phyloP scores from a whole-genome alignment of 2,113 vertebrate species.

The Phocoena sinus region DNA sequence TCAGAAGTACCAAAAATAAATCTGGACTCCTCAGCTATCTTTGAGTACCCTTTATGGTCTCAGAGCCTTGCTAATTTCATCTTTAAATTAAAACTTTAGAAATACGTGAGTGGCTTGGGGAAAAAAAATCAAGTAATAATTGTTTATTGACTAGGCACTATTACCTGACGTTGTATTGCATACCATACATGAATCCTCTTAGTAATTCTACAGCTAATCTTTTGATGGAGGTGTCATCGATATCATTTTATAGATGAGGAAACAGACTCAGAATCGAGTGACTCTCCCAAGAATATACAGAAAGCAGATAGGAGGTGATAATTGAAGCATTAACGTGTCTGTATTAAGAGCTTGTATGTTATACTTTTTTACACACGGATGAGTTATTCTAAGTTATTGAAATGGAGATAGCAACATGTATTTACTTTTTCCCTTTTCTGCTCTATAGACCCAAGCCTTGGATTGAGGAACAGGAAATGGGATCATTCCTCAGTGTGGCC shows the following conservation, averaged over 20 bases:
- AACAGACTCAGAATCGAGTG: not conserved
- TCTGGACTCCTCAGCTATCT: not conserved
- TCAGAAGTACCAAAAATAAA: conserved; percentile 13
- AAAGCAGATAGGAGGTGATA: not conserved
- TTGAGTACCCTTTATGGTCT: not conserved
- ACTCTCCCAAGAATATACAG: not conserved
- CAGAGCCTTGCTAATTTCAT: not conserved
- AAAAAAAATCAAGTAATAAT: not conserved
- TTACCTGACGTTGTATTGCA: not conserved
- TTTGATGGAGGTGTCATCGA: not conserved
- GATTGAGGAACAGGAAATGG: conserved; percentile 94
- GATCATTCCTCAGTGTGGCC: conserved; percentile 94
- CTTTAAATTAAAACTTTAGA: conserved; percentile 19
- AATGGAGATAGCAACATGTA: not conserved
- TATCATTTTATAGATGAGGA: not conserved
- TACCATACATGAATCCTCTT: not conserved
- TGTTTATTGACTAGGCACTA: not conserved
- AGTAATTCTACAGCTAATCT: not conserved
- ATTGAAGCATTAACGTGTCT: not conserved
- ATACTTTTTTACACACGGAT: not conserved
- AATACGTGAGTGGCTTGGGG: not conserved
- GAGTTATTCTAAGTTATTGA: not conserved
- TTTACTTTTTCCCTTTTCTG: not conserved
- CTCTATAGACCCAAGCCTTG: conserved; percentile 85
- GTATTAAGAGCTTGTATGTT: not conserved